phyloP scores from a whole-genome alignment of 2,113 vertebrate genomes.

The Chlorodrepanis virens region DNA sequence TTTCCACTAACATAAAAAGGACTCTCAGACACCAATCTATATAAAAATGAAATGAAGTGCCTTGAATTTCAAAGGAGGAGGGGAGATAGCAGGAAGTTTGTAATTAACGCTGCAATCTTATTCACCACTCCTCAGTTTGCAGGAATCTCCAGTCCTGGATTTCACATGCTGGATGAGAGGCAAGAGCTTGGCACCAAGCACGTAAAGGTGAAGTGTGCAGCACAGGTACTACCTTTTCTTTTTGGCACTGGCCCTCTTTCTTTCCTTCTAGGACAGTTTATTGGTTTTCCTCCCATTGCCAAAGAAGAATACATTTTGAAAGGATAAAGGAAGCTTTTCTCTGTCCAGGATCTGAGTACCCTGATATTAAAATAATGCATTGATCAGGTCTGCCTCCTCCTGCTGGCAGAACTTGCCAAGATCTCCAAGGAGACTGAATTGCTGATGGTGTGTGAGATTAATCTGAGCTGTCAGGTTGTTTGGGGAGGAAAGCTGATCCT shows the following conservation, averaged over 20 bases:
- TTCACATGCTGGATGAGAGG: neutral
- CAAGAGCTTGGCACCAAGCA: neutral
- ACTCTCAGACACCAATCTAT: conserved; percentile 17
- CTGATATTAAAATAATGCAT: neutral
- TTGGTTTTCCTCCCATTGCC: neutral
- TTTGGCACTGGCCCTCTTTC: neutral
- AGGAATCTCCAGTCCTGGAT: neutral
- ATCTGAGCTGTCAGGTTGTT: neutral
- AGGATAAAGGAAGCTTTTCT: neutral
- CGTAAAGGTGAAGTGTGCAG: neutral
- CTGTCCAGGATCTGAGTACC: neutral
- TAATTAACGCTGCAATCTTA: conserved; percentile 36
- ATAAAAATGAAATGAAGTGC: conserved; percentile 11
- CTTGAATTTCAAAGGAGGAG: conserved; percentile 35
- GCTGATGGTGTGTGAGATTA: neutral
- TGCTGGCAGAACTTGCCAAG: neutral
- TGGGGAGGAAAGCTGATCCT: neutral
- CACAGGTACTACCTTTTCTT: neutral
- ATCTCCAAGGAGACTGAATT: neutral
- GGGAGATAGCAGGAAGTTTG: neutral
- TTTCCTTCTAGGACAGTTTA: neutral
- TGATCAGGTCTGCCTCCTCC: neutral
- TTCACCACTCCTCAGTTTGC: neutral
- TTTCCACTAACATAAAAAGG: conserved; percentile 45
- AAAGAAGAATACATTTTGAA: neutral